Conservation (phyloP, 2,113 vertebrate genomes). For the Neodontobutis hainanensis region DNA sequence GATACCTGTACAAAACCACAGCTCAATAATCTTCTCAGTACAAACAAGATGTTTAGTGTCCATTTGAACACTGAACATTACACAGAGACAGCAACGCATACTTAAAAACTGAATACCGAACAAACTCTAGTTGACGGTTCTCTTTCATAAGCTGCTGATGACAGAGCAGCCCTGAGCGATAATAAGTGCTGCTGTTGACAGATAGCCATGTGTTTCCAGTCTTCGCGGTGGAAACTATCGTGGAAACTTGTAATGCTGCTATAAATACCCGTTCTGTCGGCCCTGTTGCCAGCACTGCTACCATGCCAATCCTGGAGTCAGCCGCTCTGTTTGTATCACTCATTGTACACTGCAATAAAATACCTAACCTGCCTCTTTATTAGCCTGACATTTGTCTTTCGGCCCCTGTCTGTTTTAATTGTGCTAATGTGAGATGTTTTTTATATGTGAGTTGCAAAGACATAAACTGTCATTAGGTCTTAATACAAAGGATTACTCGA, state of each 20-base stretch:
- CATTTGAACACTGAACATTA: neutral
- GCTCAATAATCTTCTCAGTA: neutral
- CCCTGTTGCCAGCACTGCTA: slow-evolving; percentile 55
- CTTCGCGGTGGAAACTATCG: slow-evolving; percentile 64
- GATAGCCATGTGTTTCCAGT: slow-evolving; percentile 56
- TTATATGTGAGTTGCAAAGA: too few relatives aligned
- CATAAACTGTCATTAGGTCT: too few relatives aligned
- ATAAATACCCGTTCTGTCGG: slow-evolving; percentile 65
- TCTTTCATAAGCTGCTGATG: slow-evolving; percentile 29
- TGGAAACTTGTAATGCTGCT: slow-evolving; percentile 68
- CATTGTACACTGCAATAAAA: neutral
- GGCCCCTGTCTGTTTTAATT: too few relatives aligned
- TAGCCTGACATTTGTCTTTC: neutral
- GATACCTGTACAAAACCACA: neutral
- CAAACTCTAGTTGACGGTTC: neutral
- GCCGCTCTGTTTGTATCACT: slow-evolving; percentile 1
- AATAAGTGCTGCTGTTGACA: slow-evolving; percentile 49
- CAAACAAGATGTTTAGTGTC: neutral
- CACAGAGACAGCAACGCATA: neutral
- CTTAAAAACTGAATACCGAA: neutral
- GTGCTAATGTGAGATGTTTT: too few relatives aligned
- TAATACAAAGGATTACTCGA: too few relatives aligned
- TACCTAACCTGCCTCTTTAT: neutral
- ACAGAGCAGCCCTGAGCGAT: slow-evolving; percentile 35
- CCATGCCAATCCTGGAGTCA: slow-evolving; percentile 10